Conservation (phyloP, 2,113 vertebrate species). For the Charina bottae region DNA sequence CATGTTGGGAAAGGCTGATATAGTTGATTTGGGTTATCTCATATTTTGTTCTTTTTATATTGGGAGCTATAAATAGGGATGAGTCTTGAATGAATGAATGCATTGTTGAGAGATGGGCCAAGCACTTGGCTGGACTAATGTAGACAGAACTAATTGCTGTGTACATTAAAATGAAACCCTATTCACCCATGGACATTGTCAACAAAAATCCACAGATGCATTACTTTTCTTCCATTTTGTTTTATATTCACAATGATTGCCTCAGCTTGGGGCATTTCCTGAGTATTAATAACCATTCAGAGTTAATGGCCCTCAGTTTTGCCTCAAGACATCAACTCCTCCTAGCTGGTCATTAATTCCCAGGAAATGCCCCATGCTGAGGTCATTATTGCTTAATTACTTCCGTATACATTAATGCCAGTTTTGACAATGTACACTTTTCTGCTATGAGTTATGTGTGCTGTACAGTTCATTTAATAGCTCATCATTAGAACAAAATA, state of each 20-base stretch:
- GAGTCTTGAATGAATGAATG: background rate
- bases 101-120: constrained; percentile 44
- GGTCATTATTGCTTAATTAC: constrained; percentile 75
- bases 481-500: constrained; percentile 73
- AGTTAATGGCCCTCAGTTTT: constrained; percentile 76
- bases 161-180: constrained; percentile 56
- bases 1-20: background rate
- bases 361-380: constrained; percentile 73
- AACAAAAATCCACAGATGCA: constrained; percentile 58
- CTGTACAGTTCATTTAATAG: constrained; percentile 75
- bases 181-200: constrained; percentile 39
- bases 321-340: constrained; percentile 72
- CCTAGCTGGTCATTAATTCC: constrained; percentile 76
- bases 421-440: constrained; percentile 74
- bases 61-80: background rate
- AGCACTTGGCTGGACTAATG: constrained; percentile 40
- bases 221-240: constrained; percentile 61
- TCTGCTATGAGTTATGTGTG: constrained; percentile 72
- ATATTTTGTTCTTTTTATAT: background rate
- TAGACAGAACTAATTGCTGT: constrained; percentile 38
- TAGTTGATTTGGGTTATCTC: background rate
- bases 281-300: constrained; percentile 76
- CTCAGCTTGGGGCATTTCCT: constrained; percentile 68
- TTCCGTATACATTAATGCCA: constrained; percentile 78
- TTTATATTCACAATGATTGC: constrained; percentile 60